Evolutionary conservation across 2,113 vertebrate species (phyloP).

Genomic region (Agelaius tricolor): DNA sequence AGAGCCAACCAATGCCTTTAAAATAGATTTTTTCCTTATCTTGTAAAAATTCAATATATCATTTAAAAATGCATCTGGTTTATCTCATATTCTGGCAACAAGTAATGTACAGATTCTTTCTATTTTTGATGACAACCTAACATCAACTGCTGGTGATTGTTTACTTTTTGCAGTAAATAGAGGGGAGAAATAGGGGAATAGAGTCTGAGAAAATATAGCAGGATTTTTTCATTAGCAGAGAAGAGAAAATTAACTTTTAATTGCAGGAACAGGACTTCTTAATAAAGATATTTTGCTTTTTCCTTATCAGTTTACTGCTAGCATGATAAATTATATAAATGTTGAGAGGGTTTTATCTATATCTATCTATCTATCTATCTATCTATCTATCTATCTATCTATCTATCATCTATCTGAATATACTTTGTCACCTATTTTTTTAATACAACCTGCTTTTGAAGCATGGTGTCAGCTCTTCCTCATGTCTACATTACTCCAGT

Average conservation of each 20-base stretch:
- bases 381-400: no score
- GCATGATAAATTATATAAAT: neutral
- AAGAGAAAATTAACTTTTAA: neutral
- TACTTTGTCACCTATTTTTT: neutral
- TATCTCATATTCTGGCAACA: neutral
- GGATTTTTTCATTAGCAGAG: neutral
- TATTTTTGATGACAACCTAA: neutral
- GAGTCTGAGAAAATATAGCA: neutral
- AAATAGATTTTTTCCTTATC: neutral
- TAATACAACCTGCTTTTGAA: neutral
- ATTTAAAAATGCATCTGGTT: neutral
- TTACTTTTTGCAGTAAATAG: neutral
- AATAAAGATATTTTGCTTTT: neutral
- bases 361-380: neutral
- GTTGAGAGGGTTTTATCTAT: neutral
- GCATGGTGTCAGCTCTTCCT: rapidly evolving
- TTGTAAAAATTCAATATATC: neutral
- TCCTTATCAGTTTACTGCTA: neutral
- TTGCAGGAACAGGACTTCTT: neutral
- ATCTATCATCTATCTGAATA: neutral
- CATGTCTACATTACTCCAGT: neutral
- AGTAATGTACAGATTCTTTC: neutral
- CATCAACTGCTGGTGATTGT: neutral
- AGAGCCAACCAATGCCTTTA: neutral
- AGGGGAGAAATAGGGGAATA: no score